Evolutionary conservation across 2,888 invertebrate species (phyloP).

Genomic region (Orgyia antiqua): DNA sequence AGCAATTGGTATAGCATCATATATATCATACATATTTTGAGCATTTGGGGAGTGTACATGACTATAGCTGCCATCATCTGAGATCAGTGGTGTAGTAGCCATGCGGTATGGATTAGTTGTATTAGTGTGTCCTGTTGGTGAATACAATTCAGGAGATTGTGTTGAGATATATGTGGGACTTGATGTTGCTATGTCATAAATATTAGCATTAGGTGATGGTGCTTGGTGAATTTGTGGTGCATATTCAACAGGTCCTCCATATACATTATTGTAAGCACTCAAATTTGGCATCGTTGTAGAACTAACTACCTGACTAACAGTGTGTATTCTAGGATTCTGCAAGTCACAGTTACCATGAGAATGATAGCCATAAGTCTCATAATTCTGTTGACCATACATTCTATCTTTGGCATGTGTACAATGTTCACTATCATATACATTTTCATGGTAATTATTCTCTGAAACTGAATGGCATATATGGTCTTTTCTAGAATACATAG

Average conservation of each 20-base stretch:
- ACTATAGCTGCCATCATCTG: constrained; percentile 69
- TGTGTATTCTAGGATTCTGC: constrained; percentile 58
- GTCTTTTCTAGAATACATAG: constrained; percentile 55
- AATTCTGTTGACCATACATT: constrained; percentile 59
- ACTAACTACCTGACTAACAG: constrained; percentile 68
- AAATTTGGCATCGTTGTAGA: constrained; percentile 73
- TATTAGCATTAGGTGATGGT: constrained; percentile 54
- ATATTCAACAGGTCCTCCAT: constrained; percentile 47
- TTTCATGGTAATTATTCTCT: constrained; percentile 60
- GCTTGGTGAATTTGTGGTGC: constrained; percentile 45
- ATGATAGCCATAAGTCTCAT: constrained; percentile 63
- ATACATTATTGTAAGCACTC: constrained; percentile 58
- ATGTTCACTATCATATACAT: constrained; percentile 54
- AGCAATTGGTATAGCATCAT: constrained; percentile 58
- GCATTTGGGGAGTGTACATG: constrained; percentile 64
- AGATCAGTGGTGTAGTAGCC: constrained; percentile 69
- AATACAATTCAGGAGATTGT: constrained; percentile 68
- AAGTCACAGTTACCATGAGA: constrained; percentile 54
- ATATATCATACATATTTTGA: constrained; percentile 70
- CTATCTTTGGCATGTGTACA: constrained; percentile 65
- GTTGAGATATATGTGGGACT: constrained; percentile 69
- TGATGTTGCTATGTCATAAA: constrained; percentile 52
- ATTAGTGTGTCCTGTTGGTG: constrained; percentile 71
- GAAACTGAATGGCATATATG: constrained; percentile 49
- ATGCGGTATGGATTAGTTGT: constrained; percentile 70